Evolutionary conservation across 2,888 invertebrate genomes (phyloP).

Genomic region (Lycophotia porphyrea): DNA sequence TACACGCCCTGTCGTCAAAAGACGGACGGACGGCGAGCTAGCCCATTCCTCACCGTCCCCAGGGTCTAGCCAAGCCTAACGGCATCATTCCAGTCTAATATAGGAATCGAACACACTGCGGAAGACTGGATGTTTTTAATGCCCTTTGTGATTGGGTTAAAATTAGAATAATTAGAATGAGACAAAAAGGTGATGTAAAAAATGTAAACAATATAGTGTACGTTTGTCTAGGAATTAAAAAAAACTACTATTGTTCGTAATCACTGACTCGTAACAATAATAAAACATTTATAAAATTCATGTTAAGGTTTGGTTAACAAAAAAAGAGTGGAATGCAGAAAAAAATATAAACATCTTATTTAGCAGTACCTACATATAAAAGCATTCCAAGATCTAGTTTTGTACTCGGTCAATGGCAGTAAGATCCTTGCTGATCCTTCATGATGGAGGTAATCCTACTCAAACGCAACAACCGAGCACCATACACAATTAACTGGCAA

Average conservation of each 20-base stretch:
- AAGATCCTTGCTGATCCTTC: background rate
- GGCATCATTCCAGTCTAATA: background rate
- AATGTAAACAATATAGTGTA: background rate
- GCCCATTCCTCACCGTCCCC: no score
- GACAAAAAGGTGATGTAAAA: background rate
- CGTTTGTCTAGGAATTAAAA: constrained; percentile 12
- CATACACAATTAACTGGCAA: background rate
- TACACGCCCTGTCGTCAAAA: no score
- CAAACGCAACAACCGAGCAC: background rate
- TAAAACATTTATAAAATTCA: constrained; percentile 17
- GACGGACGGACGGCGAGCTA: no score
- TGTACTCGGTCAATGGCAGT: background rate
- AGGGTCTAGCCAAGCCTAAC: background rate
- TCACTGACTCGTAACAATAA: constrained; percentile 23
- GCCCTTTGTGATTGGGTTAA: background rate
- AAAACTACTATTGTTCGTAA: constrained; percentile 13
- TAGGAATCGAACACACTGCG: background rate
- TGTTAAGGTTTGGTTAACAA: background rate
- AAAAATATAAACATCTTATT: background rate
- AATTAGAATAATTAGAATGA: background rate
- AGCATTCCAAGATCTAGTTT: background rate
- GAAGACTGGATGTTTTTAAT: no score
- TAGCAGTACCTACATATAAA: background rate
- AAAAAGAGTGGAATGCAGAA: no score
- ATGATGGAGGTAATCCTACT: background rate